Base-by-base conservation (phyloP, 2,888 invertebrate genomes). In the Dasysyrphus tricinctus region DNA sequence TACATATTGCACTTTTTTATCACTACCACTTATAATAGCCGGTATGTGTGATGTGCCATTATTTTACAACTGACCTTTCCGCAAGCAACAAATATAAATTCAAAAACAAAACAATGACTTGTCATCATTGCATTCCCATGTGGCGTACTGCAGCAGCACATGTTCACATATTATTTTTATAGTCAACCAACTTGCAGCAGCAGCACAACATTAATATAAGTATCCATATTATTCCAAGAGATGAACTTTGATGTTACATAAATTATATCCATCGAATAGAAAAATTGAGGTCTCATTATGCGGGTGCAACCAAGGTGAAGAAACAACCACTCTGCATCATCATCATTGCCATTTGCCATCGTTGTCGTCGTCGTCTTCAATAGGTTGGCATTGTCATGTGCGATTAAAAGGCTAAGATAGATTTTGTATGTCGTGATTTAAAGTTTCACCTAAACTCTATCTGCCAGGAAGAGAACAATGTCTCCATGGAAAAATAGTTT, bases 241-340 rank as follows among this genome's bases (percentile, higher is more conserved):
- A 86, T 86, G 86, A 86, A 82, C 86, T 86, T 86, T 86, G 70
- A 47, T 75, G 79, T 86, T 75, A 86, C 74, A 86, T 82, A 86
- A 86, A 86, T 78, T 77, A 77, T 59, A 77, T 59, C 70, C 65
- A 67, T 49, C 9, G 39, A 57, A 65, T 61, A 24, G 19, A 65
- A 76, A 76, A 80, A 80, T 84, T 84, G 70, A 84, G 80, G 84
- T 72, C 86, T 82, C 79, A 86, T 86, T 79, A 86, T 82, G 86
- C 86, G 86, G 78, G 86, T 86, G 82, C 86, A 86, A 76, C 70
- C 82, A 81, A 82, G 78, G 86, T 82, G 86, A 86, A 72, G 86
- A 82, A 82, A 86, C 32, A 82, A 16, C 69, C 67, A 77, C 74
- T 34, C 42, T 51, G n/a, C 65, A 24, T 24, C 47, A 47, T 24